Evolutionary conservation across 2,888 invertebrate species (phyloP).

Genomic region (Lepeophtheirus nordmannii): DNA sequence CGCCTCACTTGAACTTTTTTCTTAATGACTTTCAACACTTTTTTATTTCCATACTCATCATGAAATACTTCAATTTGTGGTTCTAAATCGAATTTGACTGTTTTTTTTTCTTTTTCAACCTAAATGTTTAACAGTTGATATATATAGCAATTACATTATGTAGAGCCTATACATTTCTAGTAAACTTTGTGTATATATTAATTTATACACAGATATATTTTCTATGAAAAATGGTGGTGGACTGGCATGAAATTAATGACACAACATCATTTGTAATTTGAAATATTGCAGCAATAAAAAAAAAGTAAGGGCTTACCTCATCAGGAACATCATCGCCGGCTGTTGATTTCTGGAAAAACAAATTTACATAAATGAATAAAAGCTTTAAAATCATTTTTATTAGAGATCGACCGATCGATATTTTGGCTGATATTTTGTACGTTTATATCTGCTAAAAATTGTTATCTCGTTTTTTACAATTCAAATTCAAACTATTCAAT

Average conservation of each 20-base stretch:
- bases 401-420: too few relatives aligned
- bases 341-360: neutral
- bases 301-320: neutral
- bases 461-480: too few relatives aligned
- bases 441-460: too few relatives aligned
- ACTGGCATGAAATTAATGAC: neutral
- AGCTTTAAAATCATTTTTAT: neutral
- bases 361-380: neutral
- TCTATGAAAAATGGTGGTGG: neutral
- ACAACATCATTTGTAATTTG: too few relatives aligned
- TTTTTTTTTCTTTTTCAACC: conserved; percentile 15
- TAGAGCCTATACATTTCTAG: too few relatives aligned
- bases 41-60: conserved; percentile 24
- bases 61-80: conserved; percentile 25
- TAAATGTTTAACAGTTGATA: neutral
- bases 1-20: conserved; percentile 9
- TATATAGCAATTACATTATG: too few relatives aligned
- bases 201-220: neutral
- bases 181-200: too few relatives aligned
- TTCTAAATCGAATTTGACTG: conserved; percentile 10
- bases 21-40: conserved; percentile 15
- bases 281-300: neutral
- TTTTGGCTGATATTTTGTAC: too few relatives aligned
- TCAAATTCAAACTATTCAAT: too few relatives aligned
- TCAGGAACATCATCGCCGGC: neutral